Evolutionary conservation across 2,888 invertebrate species (phyloP).

Genomic region (Mimas tiliae): DNA sequence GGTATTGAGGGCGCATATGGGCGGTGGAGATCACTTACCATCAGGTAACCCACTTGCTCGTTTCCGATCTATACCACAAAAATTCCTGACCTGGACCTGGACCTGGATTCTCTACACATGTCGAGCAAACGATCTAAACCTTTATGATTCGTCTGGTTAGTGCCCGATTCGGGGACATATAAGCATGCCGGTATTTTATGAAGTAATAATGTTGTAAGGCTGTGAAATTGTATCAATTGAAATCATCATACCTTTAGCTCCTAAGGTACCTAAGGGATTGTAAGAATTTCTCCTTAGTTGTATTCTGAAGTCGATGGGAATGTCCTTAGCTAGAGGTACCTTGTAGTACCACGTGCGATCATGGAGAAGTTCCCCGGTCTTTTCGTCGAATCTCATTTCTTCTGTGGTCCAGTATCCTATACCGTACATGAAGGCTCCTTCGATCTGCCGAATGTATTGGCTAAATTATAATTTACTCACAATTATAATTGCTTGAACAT

Average conservation of each 20-base stretch:
- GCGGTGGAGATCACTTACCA: too few species aligned
- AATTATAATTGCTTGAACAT: background rate
- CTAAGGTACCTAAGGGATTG: constrained; percentile 82
- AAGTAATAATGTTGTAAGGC: too few species aligned
- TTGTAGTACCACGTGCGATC: constrained; percentile 92
- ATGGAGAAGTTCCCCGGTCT: constrained; percentile 88
- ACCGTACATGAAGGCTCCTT: constrained; percentile 91
- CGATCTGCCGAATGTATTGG: constrained; percentile 65
- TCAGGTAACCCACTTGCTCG: too few species aligned
- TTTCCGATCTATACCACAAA: too few species aligned
- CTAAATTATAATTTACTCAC: constrained; percentile 27
- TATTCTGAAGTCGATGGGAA: constrained; percentile 90
- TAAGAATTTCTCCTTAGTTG: constrained; percentile 87
- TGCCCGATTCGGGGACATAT: too few species aligned
- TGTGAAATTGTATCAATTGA: too few species aligned
- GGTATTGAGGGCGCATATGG: too few species aligned
- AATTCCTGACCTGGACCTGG: too few species aligned
- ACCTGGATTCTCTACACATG: too few species aligned
- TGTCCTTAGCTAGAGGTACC: constrained; percentile 89
- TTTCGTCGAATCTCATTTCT: constrained; percentile 86
- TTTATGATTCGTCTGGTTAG: too few species aligned
- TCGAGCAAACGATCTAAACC: too few species aligned
- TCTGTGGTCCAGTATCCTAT: constrained; percentile 91
- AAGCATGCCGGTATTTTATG: too few species aligned
- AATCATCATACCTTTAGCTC: constrained; percentile 55